Base-by-base conservation (phyloP, 92 coral and sea anemone species). In the Bergia puertoricense region DNA sequence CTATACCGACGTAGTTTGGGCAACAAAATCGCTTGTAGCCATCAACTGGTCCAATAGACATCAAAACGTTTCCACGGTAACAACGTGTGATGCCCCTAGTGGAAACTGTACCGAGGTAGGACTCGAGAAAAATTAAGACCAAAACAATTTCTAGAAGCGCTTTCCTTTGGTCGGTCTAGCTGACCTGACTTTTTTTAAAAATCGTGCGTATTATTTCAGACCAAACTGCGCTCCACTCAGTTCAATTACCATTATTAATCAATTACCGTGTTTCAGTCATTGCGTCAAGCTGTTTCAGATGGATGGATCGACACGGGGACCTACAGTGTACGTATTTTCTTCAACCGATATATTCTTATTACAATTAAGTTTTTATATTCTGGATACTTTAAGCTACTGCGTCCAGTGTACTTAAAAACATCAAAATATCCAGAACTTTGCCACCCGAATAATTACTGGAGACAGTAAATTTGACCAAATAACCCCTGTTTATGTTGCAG, bases 41-140 rank as follows among this genome's bases (percentile, higher is more conserved):
- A 93, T 96, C 72, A 92, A 93, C 76, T 96, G 99, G 99, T 79
- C 95, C 59, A 95, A 92, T 85, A 88, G 99, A 56, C 88, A 81
- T 65, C 99, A 96, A 76, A 89, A 93, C 74, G 89, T 79, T 20
- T 90, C 90, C 50, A 88, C 89, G 74, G 94, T 89, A 67, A 90
- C 82, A 69, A 88, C 89, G 13, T 94, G 96, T 30, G 66, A 80
- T 76, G 93, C 91, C 13, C 2, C 89, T 30, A 81, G 83, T 69
- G 93, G 92, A 15, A 68, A 1, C 41, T 94, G 96, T 48, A 66
- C 44, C 20, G 92, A 94, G 96, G 96, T 92, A 90, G 30, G 30
- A 30, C 30, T 30, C 30, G 30, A 87, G 8, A 38, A 74, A 16
- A n/a, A 5, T 23, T 30, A 30, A 30, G 30, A 36, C 1, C 23